Evolutionary conservation across 2,888 invertebrate genomes (phyloP).

Genomic region (Cryptocephalus primarius): DNA sequence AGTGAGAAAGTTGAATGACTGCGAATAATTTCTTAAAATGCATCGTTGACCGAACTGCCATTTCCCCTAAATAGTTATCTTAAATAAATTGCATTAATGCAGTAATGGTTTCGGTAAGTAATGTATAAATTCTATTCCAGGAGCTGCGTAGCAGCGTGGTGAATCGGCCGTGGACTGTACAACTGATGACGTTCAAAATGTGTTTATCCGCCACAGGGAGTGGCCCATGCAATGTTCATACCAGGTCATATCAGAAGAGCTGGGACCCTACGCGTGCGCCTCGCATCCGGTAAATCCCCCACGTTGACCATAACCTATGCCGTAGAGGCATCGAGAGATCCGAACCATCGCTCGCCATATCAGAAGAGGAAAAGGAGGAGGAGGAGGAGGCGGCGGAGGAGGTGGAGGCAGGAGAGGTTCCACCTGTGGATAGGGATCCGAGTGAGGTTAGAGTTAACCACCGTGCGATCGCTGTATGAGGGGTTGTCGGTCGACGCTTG

Average conservation of each 20-base stretch:
- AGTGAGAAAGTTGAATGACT: no score
- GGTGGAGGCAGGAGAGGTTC: no score
- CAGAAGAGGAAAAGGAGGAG: neutral
- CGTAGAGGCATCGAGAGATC: conserved; percentile 5
- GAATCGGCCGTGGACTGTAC: no score
- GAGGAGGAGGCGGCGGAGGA: no score
- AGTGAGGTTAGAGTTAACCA: conserved; percentile 15
- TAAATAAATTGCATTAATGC: no score
- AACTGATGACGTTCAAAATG: conserved; percentile 20
- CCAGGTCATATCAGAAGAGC: conserved; percentile 23
- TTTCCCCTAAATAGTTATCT: no score
- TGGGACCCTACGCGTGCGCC: conserved; percentile 29
- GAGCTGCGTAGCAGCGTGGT: no score
- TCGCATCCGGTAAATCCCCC: conserved; percentile 25
- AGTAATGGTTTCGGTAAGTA: no score
- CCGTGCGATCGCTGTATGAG: conserved; percentile 29
- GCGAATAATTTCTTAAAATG: no score
- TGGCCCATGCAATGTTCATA: conserved; percentile 31
- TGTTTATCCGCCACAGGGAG: conserved; percentile 20
- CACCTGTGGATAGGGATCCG: neutral
- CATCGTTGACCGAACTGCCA: no score
- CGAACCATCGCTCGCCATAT: conserved; percentile 6
- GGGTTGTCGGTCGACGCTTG: conserved; percentile 30
- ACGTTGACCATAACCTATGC: conserved; percentile 8
- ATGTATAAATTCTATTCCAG: no score